phyloP scores from a whole-genome alignment of 2,888 invertebrate genomes.

The Caenorhabditis imperialis region DNA sequence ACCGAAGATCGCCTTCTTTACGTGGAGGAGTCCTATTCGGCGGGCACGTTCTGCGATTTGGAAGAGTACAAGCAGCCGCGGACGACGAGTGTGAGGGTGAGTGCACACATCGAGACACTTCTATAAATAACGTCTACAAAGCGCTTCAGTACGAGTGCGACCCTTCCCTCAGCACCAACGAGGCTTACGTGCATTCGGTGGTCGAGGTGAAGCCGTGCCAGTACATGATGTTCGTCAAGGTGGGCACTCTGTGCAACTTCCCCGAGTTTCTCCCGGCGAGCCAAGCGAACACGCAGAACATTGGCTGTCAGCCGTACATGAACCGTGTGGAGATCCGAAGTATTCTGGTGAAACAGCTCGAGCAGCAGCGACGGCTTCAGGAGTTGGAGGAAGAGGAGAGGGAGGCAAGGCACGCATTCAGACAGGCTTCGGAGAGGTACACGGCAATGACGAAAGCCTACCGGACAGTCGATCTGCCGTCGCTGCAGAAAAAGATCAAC shows the following conservation, averaged over 20 bases:
- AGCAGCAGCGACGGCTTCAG: not conserved
- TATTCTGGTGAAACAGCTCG: constrained; percentile 12
- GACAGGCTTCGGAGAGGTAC: constrained; percentile 4
- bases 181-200: constrained; percentile 39
- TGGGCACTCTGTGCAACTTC: constrained; percentile 42
- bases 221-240: constrained; percentile 48
- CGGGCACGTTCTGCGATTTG: constrained; percentile 45
- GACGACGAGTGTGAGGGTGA: constrained; percentile 40
- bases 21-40: constrained; percentile 44
- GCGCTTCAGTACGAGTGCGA: constrained; percentile 64
- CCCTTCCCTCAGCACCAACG: constrained; percentile 29
- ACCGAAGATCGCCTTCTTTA: constrained; percentile 44
- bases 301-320: constrained; percentile 38
- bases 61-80: constrained; percentile 18
- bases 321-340: constrained; percentile 5
- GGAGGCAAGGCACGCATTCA: not conserved
- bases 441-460: constrained; percentile 24
- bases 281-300: constrained; percentile 22
- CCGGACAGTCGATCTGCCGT: not conserved
- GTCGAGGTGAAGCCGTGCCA: constrained; percentile 50
- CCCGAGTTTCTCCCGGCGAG: constrained; percentile 27
- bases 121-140: too few species aligned
- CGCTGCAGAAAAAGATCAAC: constrained; percentile 2
- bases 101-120: not conserved
- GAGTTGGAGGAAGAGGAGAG: not conserved